Evolutionary conservation across 2,888 invertebrate genomes (phyloP), one percentile per base, ranked within the genome.

Genomic region (Heliconius ismenius): DNA sequence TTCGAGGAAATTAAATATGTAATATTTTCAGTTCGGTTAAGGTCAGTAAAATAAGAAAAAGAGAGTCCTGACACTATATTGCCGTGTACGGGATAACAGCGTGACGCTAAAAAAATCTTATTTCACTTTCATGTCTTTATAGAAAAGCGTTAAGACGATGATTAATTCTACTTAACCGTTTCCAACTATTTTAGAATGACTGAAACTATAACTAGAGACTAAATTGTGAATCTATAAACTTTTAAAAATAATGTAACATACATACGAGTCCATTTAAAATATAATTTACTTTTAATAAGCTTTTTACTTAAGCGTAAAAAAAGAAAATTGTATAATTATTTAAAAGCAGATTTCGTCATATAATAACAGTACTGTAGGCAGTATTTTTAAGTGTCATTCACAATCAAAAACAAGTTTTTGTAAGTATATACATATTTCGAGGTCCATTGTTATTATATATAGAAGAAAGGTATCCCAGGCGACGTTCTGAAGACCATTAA

Each of bases 401-500:
- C 18, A 75, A 62, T 54, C 49, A 78, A 62, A 73, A 86, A 89
- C 86, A 81, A 84, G 86, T 86, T 87, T 28, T 85, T 83, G 85
- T 89, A 89, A 87, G 85, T 87, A 32, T 32, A 7, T 32, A 32
- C 32, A 32, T 32, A 86, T 87, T 85, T 85, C 83, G 84, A 85
- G 82, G 86, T 24, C 65, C 86, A 90, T 92, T 91, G 91, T 92
- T 88, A 87, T 86, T 88, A 85, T 86, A 88, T 83, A 84, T 81
- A 84, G 86, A 86, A 88, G 88, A 90, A 89, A 89, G 90, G 88
- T 87, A 89, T 90, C 86, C 87, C 86, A 86, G 83, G 84, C 85
- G 86, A 86, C 88, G 89, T 83, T 88, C 85, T 84, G 89, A 89
- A 81, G 84, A 83, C 85, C 90, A 94, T 94, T 92, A 91, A 92